A percentile compares a stretch with the other conserved stretches of the same genome.
Evolutionary conservation across 2,888 invertebrate genomes (phyloP).

Genomic region (Orchestes rusci): DNA sequence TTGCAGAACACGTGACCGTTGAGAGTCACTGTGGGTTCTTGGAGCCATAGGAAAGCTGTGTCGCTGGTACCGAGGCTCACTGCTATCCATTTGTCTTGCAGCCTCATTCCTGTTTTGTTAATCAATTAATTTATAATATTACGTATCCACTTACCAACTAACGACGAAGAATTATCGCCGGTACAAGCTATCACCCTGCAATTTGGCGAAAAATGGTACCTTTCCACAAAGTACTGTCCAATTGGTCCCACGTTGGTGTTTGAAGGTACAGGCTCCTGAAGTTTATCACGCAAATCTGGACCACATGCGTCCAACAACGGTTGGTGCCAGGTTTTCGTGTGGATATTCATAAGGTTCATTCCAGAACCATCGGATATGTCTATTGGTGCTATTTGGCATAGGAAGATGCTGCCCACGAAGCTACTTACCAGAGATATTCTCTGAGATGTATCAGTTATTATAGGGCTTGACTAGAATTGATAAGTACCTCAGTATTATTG

Average conservation of each 20-base stretch:
- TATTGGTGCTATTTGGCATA: slow-evolving; percentile 83
- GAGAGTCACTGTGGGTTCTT: slow-evolving; percentile 56
- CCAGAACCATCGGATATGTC: slow-evolving; percentile 92
- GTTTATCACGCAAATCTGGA: slow-evolving; percentile 61
- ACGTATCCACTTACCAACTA: slow-evolving; percentile 66
- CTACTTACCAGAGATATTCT: slow-evolving; percentile 90
- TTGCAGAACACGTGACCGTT: slow-evolving; percentile 86
- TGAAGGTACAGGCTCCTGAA: slow-evolving; percentile 69
- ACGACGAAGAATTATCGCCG: slow-evolving; percentile 89
- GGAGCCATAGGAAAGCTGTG: slow-evolving; percentile 75
- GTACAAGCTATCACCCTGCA: slow-evolving; percentile 86
- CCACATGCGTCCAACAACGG: slow-evolving; percentile 71
- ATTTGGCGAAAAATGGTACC: slow-evolving; percentile 74
- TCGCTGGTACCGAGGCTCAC: slow-evolving; percentile 93
- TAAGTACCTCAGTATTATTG: slow-evolving; percentile 66
- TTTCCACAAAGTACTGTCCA: slow-evolving; percentile 71
- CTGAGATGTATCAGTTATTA: slow-evolving; percentile 45
- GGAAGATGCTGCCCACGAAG: slow-evolving; percentile 80
- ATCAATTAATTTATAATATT: too few species aligned
- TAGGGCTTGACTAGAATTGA: too few species aligned
- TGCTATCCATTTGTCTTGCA: slow-evolving; percentile 74
- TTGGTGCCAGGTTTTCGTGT: slow-evolving; percentile 67
- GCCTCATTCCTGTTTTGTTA: slow-evolving; percentile 66
- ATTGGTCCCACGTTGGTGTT: slow-evolving; percentile 64
- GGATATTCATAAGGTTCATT: slow-evolving; percentile 90